A percentile compares a stretch with the other conserved stretches of the same genome.
Evolutionary conservation across 2,113 vertebrate species (phyloP).

Genomic region (Campylomormyrus tamandua): DNA sequence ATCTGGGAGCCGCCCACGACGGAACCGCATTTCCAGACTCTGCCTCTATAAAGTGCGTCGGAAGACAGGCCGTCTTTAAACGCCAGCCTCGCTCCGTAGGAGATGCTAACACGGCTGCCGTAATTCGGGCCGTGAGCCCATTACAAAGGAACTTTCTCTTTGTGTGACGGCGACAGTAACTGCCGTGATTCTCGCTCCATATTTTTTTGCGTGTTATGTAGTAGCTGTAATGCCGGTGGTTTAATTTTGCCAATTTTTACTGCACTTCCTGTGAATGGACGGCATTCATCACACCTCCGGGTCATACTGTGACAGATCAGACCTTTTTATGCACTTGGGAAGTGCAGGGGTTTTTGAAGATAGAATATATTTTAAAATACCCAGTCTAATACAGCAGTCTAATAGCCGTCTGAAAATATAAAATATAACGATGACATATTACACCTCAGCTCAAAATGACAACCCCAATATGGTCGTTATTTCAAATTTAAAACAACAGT

Average conservation of each 20-base stretch:
- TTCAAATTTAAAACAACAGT: neutral
- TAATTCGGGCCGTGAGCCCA: constrained; percentile 34
- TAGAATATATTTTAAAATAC: constrained; percentile 34
- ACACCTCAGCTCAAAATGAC: neutral
- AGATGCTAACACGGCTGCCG: constrained; percentile 31
- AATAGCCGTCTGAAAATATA: constrained; percentile 31
- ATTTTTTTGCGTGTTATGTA: neutral
- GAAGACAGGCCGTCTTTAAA: constrained; percentile 34
- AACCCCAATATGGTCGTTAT: neutral
- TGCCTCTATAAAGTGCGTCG: constrained; percentile 38
- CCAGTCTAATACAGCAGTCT: constrained; percentile 22
- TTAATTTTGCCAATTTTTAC: constrained; percentile 32
- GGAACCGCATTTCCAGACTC: constrained; percentile 44
- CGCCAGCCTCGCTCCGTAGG: constrained; percentile 21
- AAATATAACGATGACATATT: constrained; percentile 2
- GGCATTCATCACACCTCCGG: constrained; percentile 19
- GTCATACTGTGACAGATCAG: constrained; percentile 28
- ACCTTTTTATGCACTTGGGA: constrained; percentile 33
- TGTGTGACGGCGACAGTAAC: neutral
- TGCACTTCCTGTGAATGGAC: constrained; percentile 34
- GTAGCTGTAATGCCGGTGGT: constrained; percentile 22
- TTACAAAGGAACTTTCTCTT: constrained; percentile 32
- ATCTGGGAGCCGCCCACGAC: constrained; percentile 28
- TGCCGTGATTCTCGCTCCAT: neutral
- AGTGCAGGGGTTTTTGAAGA: constrained; percentile 34